Percentiles rank a stretch among this genome's conserved stretches.
Evolutionary conservation across 2,888 invertebrate genomes (phyloP).

Genomic region (Branchipolynoe longqiensis): DNA sequence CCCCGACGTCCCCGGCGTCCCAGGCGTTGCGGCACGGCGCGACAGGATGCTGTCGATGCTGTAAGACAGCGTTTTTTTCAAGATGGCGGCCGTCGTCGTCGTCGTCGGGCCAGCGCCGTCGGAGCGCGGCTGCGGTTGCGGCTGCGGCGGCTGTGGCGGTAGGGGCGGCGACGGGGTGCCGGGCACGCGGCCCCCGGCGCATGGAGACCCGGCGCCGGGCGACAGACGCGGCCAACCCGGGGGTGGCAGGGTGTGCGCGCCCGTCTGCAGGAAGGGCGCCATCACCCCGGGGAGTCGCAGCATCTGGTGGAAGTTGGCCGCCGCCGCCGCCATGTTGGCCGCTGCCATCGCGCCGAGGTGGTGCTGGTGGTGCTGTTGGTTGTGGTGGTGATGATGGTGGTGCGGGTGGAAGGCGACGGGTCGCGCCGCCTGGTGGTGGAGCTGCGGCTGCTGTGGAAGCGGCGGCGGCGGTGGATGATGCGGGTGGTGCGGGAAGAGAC

Average conservation of each 20-base stretch:
- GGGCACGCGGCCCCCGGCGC: not conserved
- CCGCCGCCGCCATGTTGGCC: constrained; percentile 37
- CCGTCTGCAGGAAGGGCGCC: constrained; percentile 33
- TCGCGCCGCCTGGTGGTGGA: not conserved
- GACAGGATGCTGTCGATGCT: constrained; percentile 50
- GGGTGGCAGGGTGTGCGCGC: too few relatives aligned
- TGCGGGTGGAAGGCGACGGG: not conserved
- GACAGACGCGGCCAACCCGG: too few relatives aligned
- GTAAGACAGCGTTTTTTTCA: constrained; percentile 4
- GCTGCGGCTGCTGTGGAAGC: too few relatives aligned
- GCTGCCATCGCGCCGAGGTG: constrained; percentile 9
- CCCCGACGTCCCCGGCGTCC: too few relatives aligned
- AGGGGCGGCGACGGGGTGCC: not conserved
- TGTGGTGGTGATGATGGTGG: not conserved
- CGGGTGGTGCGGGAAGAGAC: constrained; percentile 5
- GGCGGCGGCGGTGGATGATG: not conserved
- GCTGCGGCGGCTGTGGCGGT: not conserved
- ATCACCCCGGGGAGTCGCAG: constrained; percentile 47
- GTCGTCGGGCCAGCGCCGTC: not conserved
- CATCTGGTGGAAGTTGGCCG: constrained; percentile 44
- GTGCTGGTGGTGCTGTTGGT: too few relatives aligned
- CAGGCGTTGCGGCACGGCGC: too few relatives aligned
- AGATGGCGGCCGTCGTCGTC: not conserved
- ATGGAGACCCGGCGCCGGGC: not conserved
- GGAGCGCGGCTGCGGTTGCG: not conserved